Conservation (phyloP, 2,113 vertebrate species). For the Prietella phreatophila region DNA sequence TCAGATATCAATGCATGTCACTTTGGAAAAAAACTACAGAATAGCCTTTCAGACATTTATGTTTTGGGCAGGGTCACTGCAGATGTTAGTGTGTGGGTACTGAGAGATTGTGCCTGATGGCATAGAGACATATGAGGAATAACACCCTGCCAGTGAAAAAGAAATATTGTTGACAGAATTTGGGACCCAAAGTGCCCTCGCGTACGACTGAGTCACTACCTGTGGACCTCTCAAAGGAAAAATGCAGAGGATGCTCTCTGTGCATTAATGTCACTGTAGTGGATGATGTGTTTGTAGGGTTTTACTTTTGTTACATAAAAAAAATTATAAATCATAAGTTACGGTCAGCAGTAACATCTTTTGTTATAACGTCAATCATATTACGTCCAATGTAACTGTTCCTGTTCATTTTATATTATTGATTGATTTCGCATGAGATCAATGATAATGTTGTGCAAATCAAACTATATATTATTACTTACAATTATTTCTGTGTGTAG, state of each 20-base stretch:
- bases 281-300: not conserved
- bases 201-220: not conserved
- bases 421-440: not conserved
- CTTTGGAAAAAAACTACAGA: not conserved
- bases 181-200: not conserved
- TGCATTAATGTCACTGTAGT: not conserved
- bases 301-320: not conserved
- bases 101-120: slow-evolving; percentile 32
- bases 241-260: not conserved
- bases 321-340: not conserved
- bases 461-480: not conserved
- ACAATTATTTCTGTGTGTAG: not conserved
- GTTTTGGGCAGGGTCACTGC: not conserved
- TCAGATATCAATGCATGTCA: not conserved
- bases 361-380: not conserved
- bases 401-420: not conserved
- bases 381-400: not conserved
- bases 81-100: not conserved
- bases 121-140: slow-evolving; percentile 57
- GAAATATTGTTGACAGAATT: not conserved
- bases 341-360: not conserved
- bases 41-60: not conserved
- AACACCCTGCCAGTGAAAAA: slow-evolving; percentile 54
- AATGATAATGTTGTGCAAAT: not conserved
- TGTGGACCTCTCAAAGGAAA: not conserved